These are phyloP conservation scores for Melanostoma mellinum DNA, from an alignment of 2,888 invertebrate species.

Conservation along the genomic window DNA sequence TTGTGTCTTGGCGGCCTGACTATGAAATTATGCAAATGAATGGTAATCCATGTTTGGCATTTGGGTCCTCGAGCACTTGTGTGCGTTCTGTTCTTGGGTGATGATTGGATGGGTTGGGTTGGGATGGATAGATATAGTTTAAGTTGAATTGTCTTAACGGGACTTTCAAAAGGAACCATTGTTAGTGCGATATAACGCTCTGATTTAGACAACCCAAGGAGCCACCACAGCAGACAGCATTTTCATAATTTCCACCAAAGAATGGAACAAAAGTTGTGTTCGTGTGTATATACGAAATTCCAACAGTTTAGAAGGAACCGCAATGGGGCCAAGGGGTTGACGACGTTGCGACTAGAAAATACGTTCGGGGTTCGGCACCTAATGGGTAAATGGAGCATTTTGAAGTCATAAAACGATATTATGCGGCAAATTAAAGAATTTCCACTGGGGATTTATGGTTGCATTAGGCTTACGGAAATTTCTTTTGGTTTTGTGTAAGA, in stretches of 20 bases:
- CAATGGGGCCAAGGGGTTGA: neutral
- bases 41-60: constrained; percentile 50
- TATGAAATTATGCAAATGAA: constrained; percentile 70
- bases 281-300: neutral
- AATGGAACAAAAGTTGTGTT: neutral
- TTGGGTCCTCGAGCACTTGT: constrained; percentile 25
- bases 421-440: constrained; percentile 64
- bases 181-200: constrained; percentile 11
- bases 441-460: constrained; percentile 35
- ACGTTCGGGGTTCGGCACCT: constrained; percentile 17
- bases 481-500: neutral
- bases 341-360: neutral
- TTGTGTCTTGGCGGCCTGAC: constrained; percentile 20
- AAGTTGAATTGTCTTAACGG: constrained; percentile 47
- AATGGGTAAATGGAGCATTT: constrained; percentile 56
- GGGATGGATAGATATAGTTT: constrained; percentile 34
- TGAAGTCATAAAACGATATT: constrained; percentile 60
- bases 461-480: constrained; percentile 55
- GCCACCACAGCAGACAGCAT: constrained; percentile 7
- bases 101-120: constrained; percentile 62
- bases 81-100: constrained; percentile 62
- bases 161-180: constrained; percentile 38
- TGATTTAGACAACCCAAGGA: constrained; percentile 47
- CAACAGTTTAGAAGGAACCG: constrained; percentile 4
- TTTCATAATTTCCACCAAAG: constrained; percentile 32